Evolutionary conservation across 1,140 invertebrate species (phyloP).

Genomic region (Aphelenchoides avenae): DNA sequence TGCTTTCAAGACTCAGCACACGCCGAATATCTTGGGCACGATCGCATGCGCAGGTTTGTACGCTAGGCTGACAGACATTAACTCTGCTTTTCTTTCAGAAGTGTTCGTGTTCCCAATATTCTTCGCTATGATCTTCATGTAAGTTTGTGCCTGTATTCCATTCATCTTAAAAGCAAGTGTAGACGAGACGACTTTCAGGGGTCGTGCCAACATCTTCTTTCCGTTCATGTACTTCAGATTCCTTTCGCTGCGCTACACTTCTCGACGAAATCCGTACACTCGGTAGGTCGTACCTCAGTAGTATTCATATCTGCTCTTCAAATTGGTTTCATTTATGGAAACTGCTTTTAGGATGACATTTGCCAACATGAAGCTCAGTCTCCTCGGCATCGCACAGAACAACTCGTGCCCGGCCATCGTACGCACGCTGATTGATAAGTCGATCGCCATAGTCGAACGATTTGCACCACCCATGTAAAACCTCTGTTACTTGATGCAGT

Average conservation of each 20-base stretch:
- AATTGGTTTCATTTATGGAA: too few species aligned
- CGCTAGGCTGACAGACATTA: too few species aligned
- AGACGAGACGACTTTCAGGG: conserved; percentile 73
- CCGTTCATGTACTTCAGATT: conserved; percentile 94
- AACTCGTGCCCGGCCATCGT: conserved; percentile 28
- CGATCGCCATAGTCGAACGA: conserved; percentile 30
- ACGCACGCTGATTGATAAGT: conserved; percentile 25
- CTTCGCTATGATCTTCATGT: conserved; percentile 78
- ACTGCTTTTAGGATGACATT: conserved; percentile 25
- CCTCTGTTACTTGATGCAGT: too few species aligned
- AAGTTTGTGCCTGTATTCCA: conserved; percentile 65
- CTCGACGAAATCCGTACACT: conserved; percentile 87
- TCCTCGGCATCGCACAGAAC: conserved; percentile 25
- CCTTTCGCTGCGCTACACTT: conserved; percentile 78
- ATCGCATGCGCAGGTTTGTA: conserved; percentile 77
- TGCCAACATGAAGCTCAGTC: conserved; percentile 15
- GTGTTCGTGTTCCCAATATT: conserved; percentile 85
- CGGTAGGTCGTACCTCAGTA: conserved; percentile 58
- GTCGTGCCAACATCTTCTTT: conserved; percentile 75
- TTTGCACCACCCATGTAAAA: conserved; percentile 30
- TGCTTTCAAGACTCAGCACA: conserved; percentile 67
- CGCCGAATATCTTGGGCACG: conserved; percentile 78
- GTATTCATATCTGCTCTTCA: too few species aligned
- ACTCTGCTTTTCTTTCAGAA: too few species aligned
- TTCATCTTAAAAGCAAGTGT: conserved; percentile 5